Percentiles rank a stretch among this genome's conserved stretches.
Conservation (phyloP, 2,797 vertebrate species). For the Eidolon dupreanum region DNA sequence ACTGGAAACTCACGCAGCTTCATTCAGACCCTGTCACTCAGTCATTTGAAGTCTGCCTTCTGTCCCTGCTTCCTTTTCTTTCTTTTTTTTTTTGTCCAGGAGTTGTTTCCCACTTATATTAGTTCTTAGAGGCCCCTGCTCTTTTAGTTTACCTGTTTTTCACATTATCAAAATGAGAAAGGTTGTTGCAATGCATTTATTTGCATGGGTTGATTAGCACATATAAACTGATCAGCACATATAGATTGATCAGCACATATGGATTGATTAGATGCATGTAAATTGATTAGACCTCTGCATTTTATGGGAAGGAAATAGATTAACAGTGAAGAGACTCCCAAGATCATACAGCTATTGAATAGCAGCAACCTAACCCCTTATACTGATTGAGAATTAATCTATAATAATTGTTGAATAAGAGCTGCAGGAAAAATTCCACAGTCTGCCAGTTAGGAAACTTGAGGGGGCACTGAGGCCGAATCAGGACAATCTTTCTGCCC, state of each 20-base stretch:
- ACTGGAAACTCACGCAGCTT: neutral
- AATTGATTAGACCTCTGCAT: neutral
- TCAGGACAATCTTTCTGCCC: constrained; percentile 76
- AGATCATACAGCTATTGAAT: constrained; percentile 4
- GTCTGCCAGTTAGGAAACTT: constrained; percentile 64
- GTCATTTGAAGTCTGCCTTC: constrained; percentile 51
- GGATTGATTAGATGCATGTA: neutral
- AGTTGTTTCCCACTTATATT: constrained; percentile 43
- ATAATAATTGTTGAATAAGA: constrained; percentile 77
- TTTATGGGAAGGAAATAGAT: neutral
- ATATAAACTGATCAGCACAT: accelerated
- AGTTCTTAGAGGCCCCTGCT: neutral
- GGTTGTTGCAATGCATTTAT: neutral
- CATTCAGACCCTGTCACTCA: neutral
- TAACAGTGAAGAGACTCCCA: neutral
- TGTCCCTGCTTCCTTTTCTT: constrained; percentile 6
- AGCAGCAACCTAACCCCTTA: neutral
- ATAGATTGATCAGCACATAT: neutral
- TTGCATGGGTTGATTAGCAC: neutral
- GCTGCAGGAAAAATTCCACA: constrained; percentile 74
- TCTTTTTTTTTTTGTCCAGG: neutral
- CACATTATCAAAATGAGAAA: neutral
- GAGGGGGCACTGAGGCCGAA: constrained; percentile 66
- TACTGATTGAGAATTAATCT: neutral
- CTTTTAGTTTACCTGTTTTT: neutral